Evolutionary conservation across 2,888 invertebrate species (phyloP), one percentile per base, ranked within the genome.

Genomic region (Hydraecia micacea): DNA sequence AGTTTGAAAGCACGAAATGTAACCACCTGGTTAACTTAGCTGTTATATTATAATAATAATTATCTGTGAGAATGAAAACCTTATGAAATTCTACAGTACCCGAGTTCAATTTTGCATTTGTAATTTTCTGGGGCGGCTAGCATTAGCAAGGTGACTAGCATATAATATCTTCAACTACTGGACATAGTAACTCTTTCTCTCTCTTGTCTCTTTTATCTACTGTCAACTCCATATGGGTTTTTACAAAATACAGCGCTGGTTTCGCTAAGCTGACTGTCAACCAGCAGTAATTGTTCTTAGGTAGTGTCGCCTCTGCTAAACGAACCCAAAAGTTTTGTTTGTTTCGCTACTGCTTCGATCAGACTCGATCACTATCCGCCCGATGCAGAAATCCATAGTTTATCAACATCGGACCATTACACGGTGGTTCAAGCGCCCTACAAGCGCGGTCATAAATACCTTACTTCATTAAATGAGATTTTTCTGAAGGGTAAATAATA

Each of bases 11-110:
- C 77, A 81, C 75, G 78, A 80, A 77, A 77, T 73, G 65, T 87
- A 87, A 85, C 85, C 89, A 83, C 86, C 86, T 81, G 86, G 86
- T 85, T 85, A 77, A 73, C 15, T 75, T 66, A 79, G 62, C 55
- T 70, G 49, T 69, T 71, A 83, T 72, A 52, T 70, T 46, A 32
- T 65, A 15, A 62, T 67, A 46, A 0, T 46, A 58, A 21, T 49
- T 46, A 70, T 67, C 11, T 46, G 32, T 58, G 62, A 36, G n/a
- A 18, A 68, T 70, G 28, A 46, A 73, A 46, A 52, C n/a, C 0
- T 69, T 73, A 70, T 55, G 39, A 68, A 73, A 58, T 66, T 42
- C 18, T 80, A 36, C 13, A 60, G 52, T 65, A 63, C 11, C 18
- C n/a, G 25, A 60, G 67, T 79, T 71, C 42, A 77, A 65, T 65